These are phyloP conservation scores for Drosophila borborema DNA, from an alignment of 2,888 invertebrate genomes.

Conservation along the genomic window DNA sequence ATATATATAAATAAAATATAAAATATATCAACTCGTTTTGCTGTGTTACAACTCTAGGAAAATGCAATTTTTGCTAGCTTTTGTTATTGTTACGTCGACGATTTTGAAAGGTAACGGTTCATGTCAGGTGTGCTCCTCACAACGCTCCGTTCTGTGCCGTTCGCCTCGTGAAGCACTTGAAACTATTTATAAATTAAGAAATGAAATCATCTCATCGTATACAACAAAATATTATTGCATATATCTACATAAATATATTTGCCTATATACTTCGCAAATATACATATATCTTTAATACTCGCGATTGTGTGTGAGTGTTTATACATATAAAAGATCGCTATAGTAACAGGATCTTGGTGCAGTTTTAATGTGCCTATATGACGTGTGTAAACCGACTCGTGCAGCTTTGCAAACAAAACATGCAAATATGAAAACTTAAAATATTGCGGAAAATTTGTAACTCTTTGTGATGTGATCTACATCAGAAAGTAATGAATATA, in stretches of 20 bases:
- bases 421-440: not conserved
- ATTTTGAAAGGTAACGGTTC: conserved; percentile 40
- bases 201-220: conserved; percentile 69
- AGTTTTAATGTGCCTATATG: not conserved
- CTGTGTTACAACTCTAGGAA: conserved; percentile 29
- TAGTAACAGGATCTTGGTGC: conserved; percentile 12
- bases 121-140: conserved; percentile 2
- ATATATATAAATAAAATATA: conserved; percentile 3
- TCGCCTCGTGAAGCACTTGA: conserved; percentile 9
- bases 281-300: conserved; percentile 5
- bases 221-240: conserved; percentile 36
- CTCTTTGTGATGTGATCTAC: not conserved
- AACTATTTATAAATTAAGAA: conserved; percentile 72
- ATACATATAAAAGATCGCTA: not conserved
- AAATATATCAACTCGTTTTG: not conserved
- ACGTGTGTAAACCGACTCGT: conserved; percentile 3
- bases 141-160: not conserved
- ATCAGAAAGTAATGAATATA: not conserved
- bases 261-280: conserved; percentile 18
- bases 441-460: not conserved
- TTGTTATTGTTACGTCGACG: conserved; percentile 48
- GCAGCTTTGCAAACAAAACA: not conserved
- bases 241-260: not conserved
- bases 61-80: conserved; percentile 37
- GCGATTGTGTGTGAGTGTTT: not conserved